Conservation (phyloP, 2,113 vertebrate species). For the Campylomormyrus tamandua region DNA sequence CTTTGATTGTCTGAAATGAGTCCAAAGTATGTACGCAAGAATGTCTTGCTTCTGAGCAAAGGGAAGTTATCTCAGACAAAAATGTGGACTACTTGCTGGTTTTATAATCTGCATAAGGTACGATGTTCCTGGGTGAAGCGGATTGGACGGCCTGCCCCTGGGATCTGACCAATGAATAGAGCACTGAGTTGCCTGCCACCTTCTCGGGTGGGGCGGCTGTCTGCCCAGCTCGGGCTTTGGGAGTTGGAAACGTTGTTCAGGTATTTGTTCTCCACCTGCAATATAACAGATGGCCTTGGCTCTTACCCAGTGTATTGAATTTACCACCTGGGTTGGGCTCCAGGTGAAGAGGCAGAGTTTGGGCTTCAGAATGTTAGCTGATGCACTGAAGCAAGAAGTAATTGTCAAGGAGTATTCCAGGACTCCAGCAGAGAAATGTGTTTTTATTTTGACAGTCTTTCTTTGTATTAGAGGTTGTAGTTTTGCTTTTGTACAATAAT, state of each 20-base stretch:
- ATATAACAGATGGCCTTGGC: background rate
- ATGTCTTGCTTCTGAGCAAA: background rate
- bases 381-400: background rate
- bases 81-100: background rate
- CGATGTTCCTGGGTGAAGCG: background rate
- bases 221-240: background rate
- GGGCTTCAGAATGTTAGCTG: background rate
- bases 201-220: background rate
- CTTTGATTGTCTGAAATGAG: background rate
- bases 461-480: background rate
- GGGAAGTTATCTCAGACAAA: constrained; percentile 11
- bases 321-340: background rate
- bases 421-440: background rate
- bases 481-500: background rate
- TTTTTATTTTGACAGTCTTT: background rate
- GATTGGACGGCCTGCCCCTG: background rate
- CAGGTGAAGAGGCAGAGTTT: background rate
- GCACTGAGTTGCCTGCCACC: background rate
- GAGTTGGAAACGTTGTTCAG: background rate
- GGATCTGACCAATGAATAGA: background rate
- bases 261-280: background rate
- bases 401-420: background rate
- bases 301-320: background rate
- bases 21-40: constrained; percentile 11
- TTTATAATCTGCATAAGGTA: constrained; percentile 34